These are phyloP conservation scores for Myotis yumanensis DNA, from an alignment of 2,113 vertebrate genomes.

Conservation along the genomic window DNA sequence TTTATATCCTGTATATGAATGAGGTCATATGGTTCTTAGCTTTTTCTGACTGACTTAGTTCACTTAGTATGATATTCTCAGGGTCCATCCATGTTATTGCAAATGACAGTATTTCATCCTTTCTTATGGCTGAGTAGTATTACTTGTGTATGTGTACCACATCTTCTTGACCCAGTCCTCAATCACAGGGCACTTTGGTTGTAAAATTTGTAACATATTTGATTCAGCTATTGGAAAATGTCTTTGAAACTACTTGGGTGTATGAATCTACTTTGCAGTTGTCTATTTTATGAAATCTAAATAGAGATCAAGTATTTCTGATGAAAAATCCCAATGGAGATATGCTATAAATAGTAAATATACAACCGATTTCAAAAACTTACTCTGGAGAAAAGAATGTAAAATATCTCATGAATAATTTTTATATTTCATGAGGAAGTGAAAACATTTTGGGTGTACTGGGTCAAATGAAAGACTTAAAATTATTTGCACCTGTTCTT, in stretches of 20 bases:
- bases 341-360: background rate
- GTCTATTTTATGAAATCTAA: background rate
- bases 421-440: background rate
- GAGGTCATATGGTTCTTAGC: no score
- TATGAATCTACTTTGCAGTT: background rate
- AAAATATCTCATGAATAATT: background rate
- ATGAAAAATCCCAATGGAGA: background rate
- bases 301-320: background rate
- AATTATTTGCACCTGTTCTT: slow-evolving; percentile 18
- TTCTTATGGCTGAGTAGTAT: no score
- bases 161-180: no score
- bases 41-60: no score
- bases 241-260: background rate
- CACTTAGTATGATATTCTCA: no score
- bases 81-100: no score
- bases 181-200: no score
- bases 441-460: background rate
- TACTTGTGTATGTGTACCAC: no score
- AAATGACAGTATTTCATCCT: no score
- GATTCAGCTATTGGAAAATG: background rate
- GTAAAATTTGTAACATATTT: background rate
- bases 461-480: background rate
- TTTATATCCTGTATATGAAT: no score
- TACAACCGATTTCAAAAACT: background rate
- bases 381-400: background rate